These are phyloP conservation scores for Clamator glandarius DNA, from an alignment of 2,797 vertebrate species.

Conservation along the genomic window DNA sequence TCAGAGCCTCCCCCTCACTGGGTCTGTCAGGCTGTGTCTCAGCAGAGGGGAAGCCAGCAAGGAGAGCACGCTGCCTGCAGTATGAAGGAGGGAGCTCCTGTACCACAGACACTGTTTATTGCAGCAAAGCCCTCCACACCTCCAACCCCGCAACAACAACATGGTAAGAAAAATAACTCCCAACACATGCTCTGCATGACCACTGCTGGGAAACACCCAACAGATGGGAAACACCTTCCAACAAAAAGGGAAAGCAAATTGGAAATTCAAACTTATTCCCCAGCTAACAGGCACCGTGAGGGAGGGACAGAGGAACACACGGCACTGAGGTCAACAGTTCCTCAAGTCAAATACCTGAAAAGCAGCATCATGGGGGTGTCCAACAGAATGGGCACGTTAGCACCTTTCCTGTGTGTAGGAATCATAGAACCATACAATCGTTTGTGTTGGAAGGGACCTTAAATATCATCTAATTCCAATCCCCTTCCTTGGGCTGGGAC, in stretches of 20 bases:
- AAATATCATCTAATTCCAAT: too few species aligned
- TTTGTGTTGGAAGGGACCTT: too few species aligned
- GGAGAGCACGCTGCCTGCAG: background rate
- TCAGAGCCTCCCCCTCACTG: rapidly evolving
- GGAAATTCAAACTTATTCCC: background rate
- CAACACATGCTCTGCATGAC: background rate
- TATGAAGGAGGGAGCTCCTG: background rate
- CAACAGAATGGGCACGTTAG: background rate
- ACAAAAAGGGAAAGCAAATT: background rate
- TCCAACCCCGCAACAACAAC: background rate
- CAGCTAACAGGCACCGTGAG: background rate
- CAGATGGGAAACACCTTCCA: rapidly evolving
- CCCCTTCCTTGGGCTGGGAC: too few species aligned
- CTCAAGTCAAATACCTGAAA: background rate
- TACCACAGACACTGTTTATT: background rate
- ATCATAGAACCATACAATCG: too few species aligned
- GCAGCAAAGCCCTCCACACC: background rate
- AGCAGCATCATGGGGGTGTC: background rate
- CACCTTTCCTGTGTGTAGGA: rapidly evolving
- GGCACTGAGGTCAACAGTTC: background rate
- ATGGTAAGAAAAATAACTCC: background rate
- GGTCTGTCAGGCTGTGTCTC: background rate
- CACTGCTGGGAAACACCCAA: background rate
- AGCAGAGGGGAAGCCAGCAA: background rate
- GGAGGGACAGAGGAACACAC: background rate